A percentile compares a stretch with the other conserved stretches of the same genome.
Conservation (phyloP, 2,797 vertebrate genomes). For the Liasis olivaceus region DNA sequence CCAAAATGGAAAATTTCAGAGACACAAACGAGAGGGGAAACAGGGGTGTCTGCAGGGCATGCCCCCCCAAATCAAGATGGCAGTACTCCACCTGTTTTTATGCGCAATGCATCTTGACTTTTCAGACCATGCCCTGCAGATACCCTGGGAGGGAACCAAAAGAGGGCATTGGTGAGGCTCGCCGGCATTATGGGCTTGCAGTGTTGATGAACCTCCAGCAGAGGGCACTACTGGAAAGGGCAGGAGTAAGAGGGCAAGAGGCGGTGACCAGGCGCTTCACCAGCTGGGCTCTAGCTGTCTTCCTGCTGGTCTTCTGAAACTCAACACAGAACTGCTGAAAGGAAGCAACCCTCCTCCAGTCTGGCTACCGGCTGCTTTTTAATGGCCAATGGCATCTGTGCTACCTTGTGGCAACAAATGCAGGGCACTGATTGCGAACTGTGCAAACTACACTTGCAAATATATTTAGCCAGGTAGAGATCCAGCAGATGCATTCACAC, state of each 20-base stretch:
- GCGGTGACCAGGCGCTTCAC: neutral
- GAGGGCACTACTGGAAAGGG: neutral
- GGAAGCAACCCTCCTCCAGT: neutral
- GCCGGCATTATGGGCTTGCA: neutral
- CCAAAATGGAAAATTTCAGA: neutral
- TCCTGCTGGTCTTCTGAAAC: neutral
- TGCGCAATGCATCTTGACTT: neutral
- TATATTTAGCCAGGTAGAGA: neutral
- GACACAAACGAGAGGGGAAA: neutral
- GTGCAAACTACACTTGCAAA: neutral
- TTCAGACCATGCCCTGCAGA: neutral
- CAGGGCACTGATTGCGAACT: too few relatives aligned
- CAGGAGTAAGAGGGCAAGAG: neutral
- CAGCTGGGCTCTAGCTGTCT: neutral
- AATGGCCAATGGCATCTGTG: neutral
- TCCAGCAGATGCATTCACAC: neutral
- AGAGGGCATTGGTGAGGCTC: neutral
- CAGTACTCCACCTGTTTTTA: neutral
- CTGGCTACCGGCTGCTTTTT: neutral
- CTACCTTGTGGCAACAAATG: neutral
- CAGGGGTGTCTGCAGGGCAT: neutral
- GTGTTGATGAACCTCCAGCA: neutral
- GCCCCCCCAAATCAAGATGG: neutral
- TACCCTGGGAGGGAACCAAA: neutral
- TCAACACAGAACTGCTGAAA: neutral